Base-by-base conservation (phyloP, 1,140 invertebrate genomes). In the Drosophila asahinai region DNA sequence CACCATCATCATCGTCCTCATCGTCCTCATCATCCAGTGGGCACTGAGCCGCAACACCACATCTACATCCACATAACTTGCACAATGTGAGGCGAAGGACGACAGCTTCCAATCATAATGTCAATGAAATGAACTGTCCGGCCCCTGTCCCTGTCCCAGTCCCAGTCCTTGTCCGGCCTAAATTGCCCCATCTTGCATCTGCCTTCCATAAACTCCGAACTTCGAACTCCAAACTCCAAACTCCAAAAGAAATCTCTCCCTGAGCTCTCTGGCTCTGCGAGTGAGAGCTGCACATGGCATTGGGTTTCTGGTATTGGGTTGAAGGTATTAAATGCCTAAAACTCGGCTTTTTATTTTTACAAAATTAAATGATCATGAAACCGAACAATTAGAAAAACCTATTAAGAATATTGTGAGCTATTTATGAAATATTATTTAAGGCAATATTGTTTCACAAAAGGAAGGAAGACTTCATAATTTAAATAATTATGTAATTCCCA, bases 101-200 rank as follows among this genome's bases (percentile, higher is more conserved):
- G 55, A 77, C 77, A 78, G 81, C 66, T 58, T 51, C 71, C 83
- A 83, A 78, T 87, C 84, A 89, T 89, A 87, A 87, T 89, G 84
- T 63, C 84, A 89, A 89, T 87, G 81, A 87, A 77, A 68, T 68
- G 62, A 68, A 68, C 75, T 61, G 60, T 17, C 49, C 38, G 3
- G 3, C 38, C 48, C 25, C 15, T 6, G 2, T 60, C 11, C 27
- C 36, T 19, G 14, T 6, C 15, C 15, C 40, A n/a, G 14, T 6
- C 15, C 15, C 40, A n/a, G 40, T 42, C 1, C 15, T 7, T 11
- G n/a, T 9, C 33, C 30, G 19, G 6, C 2, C 30, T 17, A 63
- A 55, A 38, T 55, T 52, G 47, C 48, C 33, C 9, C 15, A 3
- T 12, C 59, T 33, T 51, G 17, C 36, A 3, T 36, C 62, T 47